Evolutionary conservation across 2,797 vertebrate species (phyloP).

Genomic region (Clarias fuscus): DNA sequence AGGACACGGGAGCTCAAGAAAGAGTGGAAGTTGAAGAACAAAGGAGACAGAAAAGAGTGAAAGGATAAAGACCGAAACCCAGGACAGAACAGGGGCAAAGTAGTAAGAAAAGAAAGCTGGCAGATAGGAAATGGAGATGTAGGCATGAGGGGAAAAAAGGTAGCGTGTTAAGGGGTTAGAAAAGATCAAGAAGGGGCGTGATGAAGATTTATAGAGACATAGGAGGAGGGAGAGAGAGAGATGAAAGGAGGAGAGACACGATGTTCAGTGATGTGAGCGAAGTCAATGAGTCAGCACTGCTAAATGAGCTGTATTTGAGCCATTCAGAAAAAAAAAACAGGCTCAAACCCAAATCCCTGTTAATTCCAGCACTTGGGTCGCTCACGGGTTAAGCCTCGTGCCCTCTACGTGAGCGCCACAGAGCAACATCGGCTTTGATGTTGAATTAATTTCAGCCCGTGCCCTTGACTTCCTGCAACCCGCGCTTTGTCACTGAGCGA

Average conservation of each 20-base stretch:
- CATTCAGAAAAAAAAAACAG: conserved; percentile 36
- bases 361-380: conserved; percentile 55
- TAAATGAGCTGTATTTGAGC: conserved; percentile 28
- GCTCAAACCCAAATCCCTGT: conserved; percentile 54
- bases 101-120: not conserved
- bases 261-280: not conserved
- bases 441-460: conserved; percentile 66
- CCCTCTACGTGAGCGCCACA: not conserved
- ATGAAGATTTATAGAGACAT: not conserved
- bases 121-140: not conserved
- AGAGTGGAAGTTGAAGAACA: not conserved
- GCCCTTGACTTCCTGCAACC: conserved; percentile 64
- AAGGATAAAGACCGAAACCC: not conserved
- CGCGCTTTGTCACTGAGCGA: not conserved
- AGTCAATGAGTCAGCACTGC: conserved; percentile 39
- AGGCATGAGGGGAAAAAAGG: not conserved
- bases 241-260: not conserved
- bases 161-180: not conserved
- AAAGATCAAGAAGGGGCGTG: not conserved
- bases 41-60: not conserved
- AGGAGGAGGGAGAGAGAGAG: not conserved
- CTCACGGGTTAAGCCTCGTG: conserved; percentile 51
- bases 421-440: conserved; percentile 65
- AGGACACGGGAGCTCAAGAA: not conserved
- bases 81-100: conserved; percentile 19